A percentile compares a stretch with the other conserved stretches of the same genome.
phyloP scores from a whole-genome alignment of 2,888 invertebrate species.

The Masnerella sp. region DNA sequence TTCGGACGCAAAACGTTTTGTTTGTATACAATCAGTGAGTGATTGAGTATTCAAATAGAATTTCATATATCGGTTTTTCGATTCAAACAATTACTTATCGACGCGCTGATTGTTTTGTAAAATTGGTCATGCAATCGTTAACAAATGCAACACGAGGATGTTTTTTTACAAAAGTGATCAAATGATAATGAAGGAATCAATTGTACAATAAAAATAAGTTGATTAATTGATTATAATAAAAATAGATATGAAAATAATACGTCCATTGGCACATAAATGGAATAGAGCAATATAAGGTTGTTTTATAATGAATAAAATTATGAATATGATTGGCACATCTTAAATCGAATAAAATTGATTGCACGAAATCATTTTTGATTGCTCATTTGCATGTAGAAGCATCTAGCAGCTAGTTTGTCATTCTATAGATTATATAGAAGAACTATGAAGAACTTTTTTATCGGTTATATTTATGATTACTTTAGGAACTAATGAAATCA shows the following conservation, averaged over 20 bases:
- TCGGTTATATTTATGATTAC: slow-evolving; percentile 5
- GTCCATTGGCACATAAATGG: slow-evolving; percentile 43
- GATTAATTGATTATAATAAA: too few relatives aligned
- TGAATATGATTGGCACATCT: slow-evolving; percentile 48
- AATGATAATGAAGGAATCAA: too few relatives aligned
- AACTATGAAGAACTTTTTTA: slow-evolving; percentile 6
- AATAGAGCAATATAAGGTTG: slow-evolving; percentile 27
- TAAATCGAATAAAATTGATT: slow-evolving; percentile 41
- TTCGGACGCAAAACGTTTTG: slow-evolving; percentile 21
- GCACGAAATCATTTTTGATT: slow-evolving; percentile 19
- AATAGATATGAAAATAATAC: slow-evolving; percentile 21
- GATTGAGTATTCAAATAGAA: background rate
- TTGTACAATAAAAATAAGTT: too few relatives aligned
- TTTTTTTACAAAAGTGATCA: background rate
- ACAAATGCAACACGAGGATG: too few relatives aligned
- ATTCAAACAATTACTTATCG: background rate
- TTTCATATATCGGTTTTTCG: background rate
- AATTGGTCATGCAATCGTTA: too few relatives aligned
- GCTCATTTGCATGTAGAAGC: slow-evolving; percentile 42
- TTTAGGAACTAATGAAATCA: slow-evolving; percentile 42
- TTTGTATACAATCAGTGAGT: background rate
- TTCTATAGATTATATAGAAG: slow-evolving; percentile 27
- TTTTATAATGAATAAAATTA: slow-evolving; percentile 21
- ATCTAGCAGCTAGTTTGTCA: slow-evolving; percentile 37
- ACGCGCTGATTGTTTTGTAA: too few relatives aligned